These are phyloP conservation scores for Chrysaora quinquecirrha DNA, from an alignment of 30 jellyfish, hydroid and myxozoan species.

Conservation along the genomic window DNA sequence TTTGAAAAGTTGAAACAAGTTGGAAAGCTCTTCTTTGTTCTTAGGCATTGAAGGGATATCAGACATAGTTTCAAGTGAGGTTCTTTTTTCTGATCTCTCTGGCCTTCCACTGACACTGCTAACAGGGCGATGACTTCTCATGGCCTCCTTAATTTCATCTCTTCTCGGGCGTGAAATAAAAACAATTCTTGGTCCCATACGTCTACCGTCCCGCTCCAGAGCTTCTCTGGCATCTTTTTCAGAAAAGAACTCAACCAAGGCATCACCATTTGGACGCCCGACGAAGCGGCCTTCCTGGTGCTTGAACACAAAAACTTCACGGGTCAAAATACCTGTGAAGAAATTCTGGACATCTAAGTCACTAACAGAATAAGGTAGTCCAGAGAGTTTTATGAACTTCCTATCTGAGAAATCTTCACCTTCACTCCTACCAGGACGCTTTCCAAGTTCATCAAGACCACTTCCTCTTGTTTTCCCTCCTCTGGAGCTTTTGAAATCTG, in stretches of 20 bases:
- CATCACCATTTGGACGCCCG: conserved; percentile 94
- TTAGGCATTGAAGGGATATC: conserved; percentile 38
- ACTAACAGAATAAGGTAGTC: conserved; percentile 70
- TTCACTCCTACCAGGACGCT: conserved; percentile 39
- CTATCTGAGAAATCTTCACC: conserved; percentile 58
- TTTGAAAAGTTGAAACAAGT: conserved; percentile 51
- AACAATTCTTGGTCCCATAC: conserved; percentile 70
- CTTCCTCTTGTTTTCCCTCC: conserved; percentile 71
- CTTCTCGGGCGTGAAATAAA: conserved; percentile 62
- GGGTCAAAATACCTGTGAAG: conserved; percentile 82
- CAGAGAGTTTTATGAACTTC: conserved; percentile 76
- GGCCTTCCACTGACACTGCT: conserved; percentile 32
- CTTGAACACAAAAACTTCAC: conserved; percentile 67
- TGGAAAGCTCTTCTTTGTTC: conserved; percentile 56
- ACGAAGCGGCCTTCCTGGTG: conserved; percentile 78
- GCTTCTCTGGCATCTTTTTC: conserved; percentile 91
- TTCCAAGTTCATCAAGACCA: conserved; percentile 59
- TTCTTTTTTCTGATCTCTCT: conserved; percentile 17
- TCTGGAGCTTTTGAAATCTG: conserved; percentile 40
- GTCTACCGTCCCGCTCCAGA: conserved; percentile 82
- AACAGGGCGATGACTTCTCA: conserved; percentile 9
- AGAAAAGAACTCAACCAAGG: conserved; percentile 83
- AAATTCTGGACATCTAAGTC: conserved; percentile 79
- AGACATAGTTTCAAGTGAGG: conserved; percentile 12
- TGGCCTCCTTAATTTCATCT: conserved; percentile 73